Conservation (phyloP, 1,140 invertebrate species). For the Penaeus japonicus region DNA sequence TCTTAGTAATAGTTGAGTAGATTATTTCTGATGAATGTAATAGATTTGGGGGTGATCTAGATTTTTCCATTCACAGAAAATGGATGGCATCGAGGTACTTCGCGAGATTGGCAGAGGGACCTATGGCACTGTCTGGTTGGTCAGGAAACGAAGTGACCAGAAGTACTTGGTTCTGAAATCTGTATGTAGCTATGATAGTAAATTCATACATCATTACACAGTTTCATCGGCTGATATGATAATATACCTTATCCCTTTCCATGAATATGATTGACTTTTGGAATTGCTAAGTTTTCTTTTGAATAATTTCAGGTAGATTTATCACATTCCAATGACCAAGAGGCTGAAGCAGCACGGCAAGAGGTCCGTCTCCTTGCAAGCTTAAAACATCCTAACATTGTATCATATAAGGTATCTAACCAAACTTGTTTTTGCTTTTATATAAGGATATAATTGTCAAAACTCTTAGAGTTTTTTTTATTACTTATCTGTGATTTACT, state of each 20-base stretch:
- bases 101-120: constrained; percentile 35
- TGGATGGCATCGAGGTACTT: constrained; percentile 38
- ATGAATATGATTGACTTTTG: neutral
- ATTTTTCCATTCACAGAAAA: neutral
- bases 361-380: constrained; percentile 29
- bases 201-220: neutral
- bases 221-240: neutral
- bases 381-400: constrained; percentile 43
- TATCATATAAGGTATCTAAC: constrained; percentile 51
- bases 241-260: no score
- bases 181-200: neutral
- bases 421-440: no score
- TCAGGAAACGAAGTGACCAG: neutral
- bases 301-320: constrained; percentile 30
- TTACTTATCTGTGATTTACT: no score
- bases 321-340: neutral
- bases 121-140: constrained; percentile 43
- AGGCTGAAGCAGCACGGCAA: constrained; percentile 29
- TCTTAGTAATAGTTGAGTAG: neutral
- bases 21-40: neutral
- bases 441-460: no score
- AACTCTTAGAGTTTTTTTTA: no score
- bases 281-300: neutral
- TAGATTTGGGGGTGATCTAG: neutral
- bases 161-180: constrained; percentile 29